phyloP scores from a whole-genome alignment of 2,888 invertebrate species.

The Aradus depressus region DNA sequence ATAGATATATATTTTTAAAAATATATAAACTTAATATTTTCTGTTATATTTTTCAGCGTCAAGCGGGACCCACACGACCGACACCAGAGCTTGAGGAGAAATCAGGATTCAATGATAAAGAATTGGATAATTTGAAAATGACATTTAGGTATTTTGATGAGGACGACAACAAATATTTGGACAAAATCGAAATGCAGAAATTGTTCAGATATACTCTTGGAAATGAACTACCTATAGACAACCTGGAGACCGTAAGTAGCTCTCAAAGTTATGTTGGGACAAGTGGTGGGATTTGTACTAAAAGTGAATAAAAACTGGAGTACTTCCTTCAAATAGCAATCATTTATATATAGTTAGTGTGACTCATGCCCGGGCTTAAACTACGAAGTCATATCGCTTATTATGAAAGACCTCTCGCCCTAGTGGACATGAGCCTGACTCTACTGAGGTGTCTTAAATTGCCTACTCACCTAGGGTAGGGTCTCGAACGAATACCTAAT shows the following conservation, averaged over 20 bases:
- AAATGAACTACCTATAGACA: neutral
- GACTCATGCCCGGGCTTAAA: neutral
- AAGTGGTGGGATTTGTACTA: no score
- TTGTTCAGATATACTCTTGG: constrained; percentile 8
- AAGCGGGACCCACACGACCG: no score
- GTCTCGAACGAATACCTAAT: no score
- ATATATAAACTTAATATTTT: no score
- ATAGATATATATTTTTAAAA: no score
- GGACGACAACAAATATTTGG: constrained; percentile 9
- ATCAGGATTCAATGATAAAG: constrained; percentile 2
- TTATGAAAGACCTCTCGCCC: no score
- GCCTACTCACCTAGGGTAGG: no score
- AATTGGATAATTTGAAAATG: constrained; percentile 7
- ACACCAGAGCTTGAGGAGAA: neutral
- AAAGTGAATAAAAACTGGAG: neutral
- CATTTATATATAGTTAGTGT: neutral
- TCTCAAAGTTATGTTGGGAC: neutral
- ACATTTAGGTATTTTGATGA: constrained; percentile 8
- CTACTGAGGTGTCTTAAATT: no score
- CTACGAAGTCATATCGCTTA: neutral
- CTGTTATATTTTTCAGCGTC: no score
- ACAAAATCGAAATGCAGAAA: neutral
- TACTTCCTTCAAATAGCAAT: neutral
- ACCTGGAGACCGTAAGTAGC: neutral
- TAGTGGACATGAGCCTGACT: no score